Evolutionary conservation across 2,113 vertebrate genomes (phyloP), one percentile per base, ranked within the genome.

Genomic region (Hippocampus comes): DNA sequence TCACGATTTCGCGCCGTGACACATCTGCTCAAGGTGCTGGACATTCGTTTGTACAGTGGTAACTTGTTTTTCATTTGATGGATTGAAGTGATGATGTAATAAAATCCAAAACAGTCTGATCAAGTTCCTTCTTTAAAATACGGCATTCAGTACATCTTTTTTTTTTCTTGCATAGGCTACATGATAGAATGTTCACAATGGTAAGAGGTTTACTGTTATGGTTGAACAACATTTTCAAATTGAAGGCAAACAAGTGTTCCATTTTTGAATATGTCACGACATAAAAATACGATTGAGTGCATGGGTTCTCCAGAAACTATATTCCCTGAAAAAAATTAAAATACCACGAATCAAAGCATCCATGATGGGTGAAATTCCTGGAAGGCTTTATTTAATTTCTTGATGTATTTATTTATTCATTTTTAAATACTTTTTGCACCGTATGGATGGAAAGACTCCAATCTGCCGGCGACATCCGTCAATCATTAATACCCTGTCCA

Each of bases 81-180:
- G 71, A 78, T 87, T 82, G 69, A 86, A 80, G 74, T 76, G 63
- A 86, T 77, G 81, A 83, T 80, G 70, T 86, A 92, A 91, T 91
- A 90, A 91, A 91, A 78, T 84, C 70, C 80, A 63, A 71, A 78
- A 73, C 61, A n/a, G 67, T 65, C n/a, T 64, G 41, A n/a, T 48
- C 63, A 9, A 9, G 27, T 64, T 81, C 72, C 51, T 67, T 79
- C 20, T 72, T 71, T 60, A 8, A 61, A 34, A 61, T 20, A 30
- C 27, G 23, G 23, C 21, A 23, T 23, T n/a, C n/a, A 11, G 53
- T 51, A 20, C 1, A 51, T 17, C 20, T 18, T 18, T 5, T 18
- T 1, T 51, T 20, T 17, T 46, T 46, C 12, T 46, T 46, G 43
- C 2, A 48, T 17, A 51, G 43, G 12, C 10, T 51, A 51, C 49